Conservation (phyloP, 2,797 vertebrate species). For the Philypnodon macrostomus region DNA sequence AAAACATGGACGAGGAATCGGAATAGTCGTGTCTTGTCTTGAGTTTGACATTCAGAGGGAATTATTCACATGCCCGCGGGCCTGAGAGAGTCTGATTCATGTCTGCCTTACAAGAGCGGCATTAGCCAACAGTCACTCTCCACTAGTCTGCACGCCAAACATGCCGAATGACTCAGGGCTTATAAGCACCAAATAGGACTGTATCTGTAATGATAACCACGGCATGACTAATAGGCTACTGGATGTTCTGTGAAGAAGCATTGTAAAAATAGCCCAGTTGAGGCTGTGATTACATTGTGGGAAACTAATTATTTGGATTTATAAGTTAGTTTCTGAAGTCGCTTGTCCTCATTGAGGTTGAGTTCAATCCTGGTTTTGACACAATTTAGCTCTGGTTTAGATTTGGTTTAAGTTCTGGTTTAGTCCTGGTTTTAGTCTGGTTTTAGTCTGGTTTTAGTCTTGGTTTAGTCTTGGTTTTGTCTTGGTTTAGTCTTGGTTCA, state of each 20-base stretch:
- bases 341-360: too few relatives aligned
- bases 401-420: too few relatives aligned
- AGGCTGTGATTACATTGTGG: not conserved
- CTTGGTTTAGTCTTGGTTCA: too few relatives aligned
- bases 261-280: not conserved
- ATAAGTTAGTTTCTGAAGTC: too few relatives aligned
- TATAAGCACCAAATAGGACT: slow-evolving; percentile 2
- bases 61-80: slow-evolving; percentile 53
- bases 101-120: slow-evolving; percentile 33
- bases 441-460: too few relatives aligned
- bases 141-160: slow-evolving; percentile 12
- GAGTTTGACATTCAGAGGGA: slow-evolving; percentile 53
- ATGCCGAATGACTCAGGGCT: slow-evolving; percentile 11
- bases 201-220: not conserved
- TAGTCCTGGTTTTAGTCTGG: too few relatives aligned
- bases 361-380: too few relatives aligned
- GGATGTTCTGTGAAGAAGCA: not conserved
- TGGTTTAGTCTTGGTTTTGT: too few relatives aligned
- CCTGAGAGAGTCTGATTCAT: slow-evolving; percentile 34
- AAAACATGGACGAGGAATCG: slow-evolving; percentile 15
- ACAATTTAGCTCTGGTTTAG: too few relatives aligned
- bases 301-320: not conserved
- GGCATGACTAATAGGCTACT: not conserved
- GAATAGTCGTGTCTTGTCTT: slow-evolving; percentile 41
- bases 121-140: slow-evolving; percentile 36